These are phyloP conservation scores for Seriola quinqueradiata DNA, from an alignment of 2,113 vertebrate species.

Conservation along the genomic window DNA sequence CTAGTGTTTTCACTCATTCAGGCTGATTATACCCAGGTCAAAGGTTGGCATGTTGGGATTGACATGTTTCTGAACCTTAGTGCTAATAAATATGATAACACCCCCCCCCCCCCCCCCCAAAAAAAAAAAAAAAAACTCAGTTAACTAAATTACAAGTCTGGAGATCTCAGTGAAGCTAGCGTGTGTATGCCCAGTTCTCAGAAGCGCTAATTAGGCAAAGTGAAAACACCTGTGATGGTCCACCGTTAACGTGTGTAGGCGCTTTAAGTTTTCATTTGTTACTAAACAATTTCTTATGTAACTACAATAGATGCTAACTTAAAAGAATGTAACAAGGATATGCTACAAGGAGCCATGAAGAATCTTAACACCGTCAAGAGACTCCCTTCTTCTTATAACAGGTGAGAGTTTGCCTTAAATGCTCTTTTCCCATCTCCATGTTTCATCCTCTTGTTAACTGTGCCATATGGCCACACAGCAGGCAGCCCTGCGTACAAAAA, in stretches of 20 bases:
- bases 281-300: not conserved
- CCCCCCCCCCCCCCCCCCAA: too few relatives aligned
- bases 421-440: not conserved
- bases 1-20: not conserved
- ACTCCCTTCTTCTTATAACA: not conserved
- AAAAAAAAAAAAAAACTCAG: too few relatives aligned
- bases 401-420: slow-evolving; percentile 26
- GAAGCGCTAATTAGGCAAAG: not conserved
- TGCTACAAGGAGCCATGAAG: not conserved
- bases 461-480: slow-evolving; percentile 80
- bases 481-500: slow-evolving; percentile 60
- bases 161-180: not conserved
- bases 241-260: not conserved
- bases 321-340: too few relatives aligned
- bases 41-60: not conserved
- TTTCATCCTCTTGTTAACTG: slow-evolving; percentile 33
- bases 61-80: not conserved
- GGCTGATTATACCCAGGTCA: not conserved
- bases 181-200: not conserved
- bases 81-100: not conserved
- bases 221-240: not conserved
- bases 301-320: not conserved
- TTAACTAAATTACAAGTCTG: too few relatives aligned
- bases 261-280: not conserved
- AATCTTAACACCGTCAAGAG: too few relatives aligned